Evolutionary conservation across 2,888 invertebrate genomes (phyloP).

Genomic region (Nycteola revayana): DNA sequence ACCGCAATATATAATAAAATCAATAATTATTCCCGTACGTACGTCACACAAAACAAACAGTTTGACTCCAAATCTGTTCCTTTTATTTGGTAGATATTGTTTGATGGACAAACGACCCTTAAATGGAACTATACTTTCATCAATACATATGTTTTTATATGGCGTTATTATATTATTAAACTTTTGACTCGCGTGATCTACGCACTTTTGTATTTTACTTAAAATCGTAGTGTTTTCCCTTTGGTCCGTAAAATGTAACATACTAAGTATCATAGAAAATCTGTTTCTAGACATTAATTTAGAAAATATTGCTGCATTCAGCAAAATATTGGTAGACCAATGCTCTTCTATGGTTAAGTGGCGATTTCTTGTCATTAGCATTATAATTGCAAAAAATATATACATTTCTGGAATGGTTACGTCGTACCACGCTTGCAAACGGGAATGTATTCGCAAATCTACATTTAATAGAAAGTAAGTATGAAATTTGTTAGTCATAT

Average conservation of each 20-base stretch:
- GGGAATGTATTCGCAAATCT: constrained; percentile 15
- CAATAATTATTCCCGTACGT: constrained; percentile 17
- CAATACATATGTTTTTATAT: constrained; percentile 13
- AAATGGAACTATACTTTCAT: constrained; percentile 18
- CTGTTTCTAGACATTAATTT: constrained; percentile 18
- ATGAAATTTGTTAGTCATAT: constrained; percentile 9
- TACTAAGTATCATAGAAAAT: constrained; percentile 18
- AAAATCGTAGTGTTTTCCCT: constrained; percentile 11
- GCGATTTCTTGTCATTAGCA: constrained; percentile 18
- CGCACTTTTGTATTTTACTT: constrained; percentile 9
- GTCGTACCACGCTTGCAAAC: constrained; percentile 16
- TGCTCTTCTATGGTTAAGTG: constrained; percentile 18
- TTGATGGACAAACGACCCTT: constrained; percentile 16
- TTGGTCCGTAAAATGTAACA: constrained; percentile 16
- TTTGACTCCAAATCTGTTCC: constrained; percentile 21
- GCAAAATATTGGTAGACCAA: constrained; percentile 19
- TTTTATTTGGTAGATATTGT: constrained; percentile 21
- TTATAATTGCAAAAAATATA: constrained; percentile 14
- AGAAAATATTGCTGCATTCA: constrained; percentile 13
- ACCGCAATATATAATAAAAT: constrained; percentile 28
- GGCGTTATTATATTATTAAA: constrained; percentile 11
- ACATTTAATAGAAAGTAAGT: constrained; percentile 8
- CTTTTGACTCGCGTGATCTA: constrained; percentile 12
- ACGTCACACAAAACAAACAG: constrained; percentile 24
- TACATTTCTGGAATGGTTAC: constrained; percentile 16